A percentile compares a stretch with the other conserved stretches of the same genome.
Conservation (phyloP, 2,113 vertebrate species). For the Trochalopteron elliotii region DNA sequence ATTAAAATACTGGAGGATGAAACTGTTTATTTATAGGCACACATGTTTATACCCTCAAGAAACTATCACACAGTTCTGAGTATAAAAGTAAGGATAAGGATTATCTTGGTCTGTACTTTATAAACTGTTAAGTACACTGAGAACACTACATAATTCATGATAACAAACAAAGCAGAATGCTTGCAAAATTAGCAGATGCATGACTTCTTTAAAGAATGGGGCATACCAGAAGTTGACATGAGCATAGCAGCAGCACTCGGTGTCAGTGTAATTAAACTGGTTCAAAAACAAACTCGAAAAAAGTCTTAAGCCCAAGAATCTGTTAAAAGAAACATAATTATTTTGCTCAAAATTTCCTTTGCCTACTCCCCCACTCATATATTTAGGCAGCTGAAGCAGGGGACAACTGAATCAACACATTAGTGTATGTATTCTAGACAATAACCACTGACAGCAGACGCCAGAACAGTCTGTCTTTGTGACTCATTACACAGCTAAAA, state of each 20-base stretch:
- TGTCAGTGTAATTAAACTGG: not conserved
- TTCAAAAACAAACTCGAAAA: not conserved
- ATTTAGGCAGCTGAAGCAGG: not conserved
- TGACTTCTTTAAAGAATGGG: not conserved
- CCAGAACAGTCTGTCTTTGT: not conserved
- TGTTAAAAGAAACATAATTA: not conserved
- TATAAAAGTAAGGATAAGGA: not conserved
- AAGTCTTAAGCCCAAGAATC: not conserved
- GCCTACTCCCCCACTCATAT: not conserved
- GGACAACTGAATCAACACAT: conserved; percentile 18
- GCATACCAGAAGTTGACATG: not conserved
- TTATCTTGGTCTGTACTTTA: not conserved
- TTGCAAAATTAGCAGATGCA: not conserved
- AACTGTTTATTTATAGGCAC: not conserved
- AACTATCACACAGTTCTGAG: not conserved
- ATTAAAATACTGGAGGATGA: not conserved
- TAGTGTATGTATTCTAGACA: conserved; percentile 19
- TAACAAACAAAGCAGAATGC: not conserved
- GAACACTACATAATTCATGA: not conserved
- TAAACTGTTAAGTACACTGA: conserved; percentile 6
- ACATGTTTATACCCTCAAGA: not conserved
- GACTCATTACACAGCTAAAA: conserved; percentile 19
- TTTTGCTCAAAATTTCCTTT: conserved; percentile 43
- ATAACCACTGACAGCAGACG: not conserved
- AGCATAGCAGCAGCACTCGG: not conserved